Evolutionary conservation across 2,888 invertebrate species (phyloP), one percentile per base, ranked within the genome.

Genomic region (Physocephala rufipes): DNA sequence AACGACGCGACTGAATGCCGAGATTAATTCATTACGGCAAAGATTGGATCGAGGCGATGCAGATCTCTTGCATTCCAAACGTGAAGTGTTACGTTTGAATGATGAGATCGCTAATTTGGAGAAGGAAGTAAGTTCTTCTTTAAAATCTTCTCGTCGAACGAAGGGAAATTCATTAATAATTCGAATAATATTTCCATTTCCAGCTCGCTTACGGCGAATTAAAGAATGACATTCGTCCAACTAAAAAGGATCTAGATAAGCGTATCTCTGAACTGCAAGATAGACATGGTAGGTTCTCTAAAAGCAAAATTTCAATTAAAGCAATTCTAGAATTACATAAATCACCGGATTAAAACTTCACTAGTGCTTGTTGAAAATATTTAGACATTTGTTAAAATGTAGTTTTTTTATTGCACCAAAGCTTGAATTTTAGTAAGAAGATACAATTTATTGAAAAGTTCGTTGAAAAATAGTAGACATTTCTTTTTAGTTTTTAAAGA

Each of bases 61-160:
- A 0, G 95, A 95, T 81, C 81, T 94, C 73, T 89, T 94, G 45
- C 94, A 94, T 79, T 91, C 93, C 21, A 90, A 94, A 61, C 89
- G 94, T 13, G 94, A 95, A 82, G 93, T 94, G 79, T 86, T 94
- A 47, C 89, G 94, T 61, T 88, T 95, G 13, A 89, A 90, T 16
- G 95, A 95, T 81, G 93, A 93, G 81, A 91, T 95, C 47, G 90
- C 93, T 3, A 91, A 90, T 70, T 85, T 94, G 76, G 94, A 95
- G 81, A 93, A 94, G 86, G 94, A 95, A 90, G 94, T 94, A 82
- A 71, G 75, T 15, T 13, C 13, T 15, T 9, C 45, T 45, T 15
- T 45, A 9, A 12, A 9, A 15, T 15, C 15, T 15, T 45, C 45
- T 55, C n/a, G n/a, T n/a, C n/a, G n/a, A n/a, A n/a, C n/a, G n/a